Evolutionary conservation across 2,888 invertebrate genomes (phyloP).

Genomic region (Athetis lepigone): DNA sequence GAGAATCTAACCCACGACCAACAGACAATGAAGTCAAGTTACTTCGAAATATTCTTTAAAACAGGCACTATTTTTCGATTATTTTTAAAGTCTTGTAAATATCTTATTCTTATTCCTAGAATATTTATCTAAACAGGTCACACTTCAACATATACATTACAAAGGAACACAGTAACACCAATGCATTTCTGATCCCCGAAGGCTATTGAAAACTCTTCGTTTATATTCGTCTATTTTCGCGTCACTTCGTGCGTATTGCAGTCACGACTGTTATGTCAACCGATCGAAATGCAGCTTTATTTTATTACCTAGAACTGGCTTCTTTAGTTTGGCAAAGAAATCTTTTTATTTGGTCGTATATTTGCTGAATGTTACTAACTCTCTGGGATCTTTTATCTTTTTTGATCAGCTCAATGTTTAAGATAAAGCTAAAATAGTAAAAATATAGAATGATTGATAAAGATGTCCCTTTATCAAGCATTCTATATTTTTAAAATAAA

Average conservation of each 20-base stretch:
- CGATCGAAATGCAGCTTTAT: slow-evolving; percentile 40
- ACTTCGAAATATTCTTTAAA: too few relatives aligned
- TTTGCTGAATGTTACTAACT: background rate
- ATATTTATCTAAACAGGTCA: slow-evolving; percentile 7
- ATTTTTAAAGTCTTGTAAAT: too few relatives aligned
- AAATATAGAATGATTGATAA: too few relatives aligned
- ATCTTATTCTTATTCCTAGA: too few relatives aligned
- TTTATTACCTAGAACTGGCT: slow-evolving; percentile 31
- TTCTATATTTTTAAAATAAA: too few relatives aligned
- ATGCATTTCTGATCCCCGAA: slow-evolving; percentile 38
- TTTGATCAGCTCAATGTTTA: background rate
- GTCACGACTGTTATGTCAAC: slow-evolving; percentile 49
- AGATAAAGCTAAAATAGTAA: too few relatives aligned
- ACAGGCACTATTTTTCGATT: too few relatives aligned
- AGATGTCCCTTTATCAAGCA: too few relatives aligned
- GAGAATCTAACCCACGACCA: too few relatives aligned
- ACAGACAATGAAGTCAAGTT: too few relatives aligned
- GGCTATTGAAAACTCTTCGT: slow-evolving; percentile 50
- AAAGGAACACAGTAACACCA: slow-evolving; percentile 30
- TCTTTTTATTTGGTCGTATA: background rate
- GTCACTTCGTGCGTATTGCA: slow-evolving; percentile 45
- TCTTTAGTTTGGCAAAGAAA: background rate
- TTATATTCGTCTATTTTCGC: slow-evolving; percentile 54
- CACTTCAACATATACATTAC: slow-evolving; percentile 24
- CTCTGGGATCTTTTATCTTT: too few relatives aligned